Evolutionary conservation across 2,888 invertebrate species (phyloP).

Genomic region (Sminthurides aquaticus): DNA sequence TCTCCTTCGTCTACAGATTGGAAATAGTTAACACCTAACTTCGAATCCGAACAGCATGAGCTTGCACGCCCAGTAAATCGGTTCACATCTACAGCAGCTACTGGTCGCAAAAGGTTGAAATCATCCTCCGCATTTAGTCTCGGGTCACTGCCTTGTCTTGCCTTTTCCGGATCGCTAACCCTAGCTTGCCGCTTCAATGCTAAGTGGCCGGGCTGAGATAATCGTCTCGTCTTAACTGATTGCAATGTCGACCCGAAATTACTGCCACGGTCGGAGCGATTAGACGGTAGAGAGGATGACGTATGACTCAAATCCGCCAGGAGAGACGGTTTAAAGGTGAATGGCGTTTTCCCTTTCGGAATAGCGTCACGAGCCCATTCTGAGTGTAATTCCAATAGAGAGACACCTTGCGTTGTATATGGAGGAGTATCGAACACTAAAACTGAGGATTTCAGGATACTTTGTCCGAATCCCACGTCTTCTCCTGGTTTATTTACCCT

Average conservation of each 20-base stretch:
- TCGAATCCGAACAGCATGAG: slow-evolving; percentile 78
- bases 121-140: slow-evolving; percentile 56
- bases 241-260: slow-evolving; percentile 29
- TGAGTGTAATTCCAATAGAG: slow-evolving; percentile 57
- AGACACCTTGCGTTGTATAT: slow-evolving; percentile 63
- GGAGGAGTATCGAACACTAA: slow-evolving; percentile 85
- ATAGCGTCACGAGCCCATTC: slow-evolving; percentile 39
- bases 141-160: slow-evolving; percentile 65
- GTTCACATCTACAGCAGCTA: slow-evolving; percentile 17
- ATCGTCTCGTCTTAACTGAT: slow-evolving; percentile 27
- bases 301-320: slow-evolving; percentile 41
- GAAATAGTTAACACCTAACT: slow-evolving; percentile 70
- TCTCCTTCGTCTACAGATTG: slow-evolving; percentile 31
- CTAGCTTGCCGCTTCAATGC: slow-evolving; percentile 28
- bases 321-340: slow-evolving; percentile 39
- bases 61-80: slow-evolving; percentile 52
- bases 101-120: slow-evolving; percentile 45
- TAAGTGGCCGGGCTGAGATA: slow-evolving; percentile 27
- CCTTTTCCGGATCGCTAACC: slow-evolving; percentile 45
- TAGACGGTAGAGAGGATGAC: slow-evolving; percentile 35
- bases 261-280: slow-evolving; percentile 31
- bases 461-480: slow-evolving; percentile 89
- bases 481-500: slow-evolving; percentile 67
- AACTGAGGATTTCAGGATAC: slow-evolving; percentile 76
- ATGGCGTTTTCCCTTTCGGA: slow-evolving; percentile 33